Evolutionary conservation across 2,113 vertebrate species (phyloP).

Genomic region (Osmerus mordax): DNA sequence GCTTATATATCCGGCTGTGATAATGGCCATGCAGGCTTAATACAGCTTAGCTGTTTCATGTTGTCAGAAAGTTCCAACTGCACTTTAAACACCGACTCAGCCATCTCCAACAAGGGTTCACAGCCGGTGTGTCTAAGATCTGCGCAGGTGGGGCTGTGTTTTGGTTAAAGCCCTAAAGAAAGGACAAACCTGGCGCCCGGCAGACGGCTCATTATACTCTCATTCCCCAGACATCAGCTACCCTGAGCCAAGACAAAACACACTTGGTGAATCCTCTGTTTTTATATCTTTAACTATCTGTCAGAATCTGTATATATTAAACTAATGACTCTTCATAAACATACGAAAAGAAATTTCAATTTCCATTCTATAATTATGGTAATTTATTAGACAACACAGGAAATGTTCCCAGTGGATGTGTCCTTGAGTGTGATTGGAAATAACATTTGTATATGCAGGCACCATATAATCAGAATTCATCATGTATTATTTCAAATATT

Average conservation of each 20-base stretch:
- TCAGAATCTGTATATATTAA: constrained; percentile 39
- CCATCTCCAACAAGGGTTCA: background rate
- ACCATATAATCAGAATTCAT: too few relatives aligned
- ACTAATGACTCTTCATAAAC: constrained; percentile 36
- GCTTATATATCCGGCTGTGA: too few relatives aligned
- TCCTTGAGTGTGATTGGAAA: constrained; percentile 3
- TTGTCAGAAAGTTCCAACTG: too few relatives aligned
- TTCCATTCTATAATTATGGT: constrained; percentile 43
- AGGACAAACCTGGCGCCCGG: constrained; percentile 18
- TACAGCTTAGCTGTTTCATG: too few relatives aligned
- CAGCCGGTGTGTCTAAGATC: constrained; percentile 5
- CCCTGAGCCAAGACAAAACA: constrained; percentile 4
- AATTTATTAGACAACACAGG: constrained; percentile 29
- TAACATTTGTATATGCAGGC: constrained; percentile 7
- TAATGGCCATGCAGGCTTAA: too few relatives aligned
- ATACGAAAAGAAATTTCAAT: constrained; percentile 28
- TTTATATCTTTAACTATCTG: background rate
- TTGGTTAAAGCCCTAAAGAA: constrained; percentile 20
- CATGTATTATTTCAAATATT: too few relatives aligned
- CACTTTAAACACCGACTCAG: too few relatives aligned
- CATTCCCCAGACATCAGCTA: constrained; percentile 27
- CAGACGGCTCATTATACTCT: constrained; percentile 29
- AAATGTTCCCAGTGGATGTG: constrained; percentile 10
- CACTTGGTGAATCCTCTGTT: background rate
- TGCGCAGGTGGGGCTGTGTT: constrained; percentile 1